Conservation (phyloP, 2,888 invertebrate genomes). For the Dioctria linearis region DNA sequence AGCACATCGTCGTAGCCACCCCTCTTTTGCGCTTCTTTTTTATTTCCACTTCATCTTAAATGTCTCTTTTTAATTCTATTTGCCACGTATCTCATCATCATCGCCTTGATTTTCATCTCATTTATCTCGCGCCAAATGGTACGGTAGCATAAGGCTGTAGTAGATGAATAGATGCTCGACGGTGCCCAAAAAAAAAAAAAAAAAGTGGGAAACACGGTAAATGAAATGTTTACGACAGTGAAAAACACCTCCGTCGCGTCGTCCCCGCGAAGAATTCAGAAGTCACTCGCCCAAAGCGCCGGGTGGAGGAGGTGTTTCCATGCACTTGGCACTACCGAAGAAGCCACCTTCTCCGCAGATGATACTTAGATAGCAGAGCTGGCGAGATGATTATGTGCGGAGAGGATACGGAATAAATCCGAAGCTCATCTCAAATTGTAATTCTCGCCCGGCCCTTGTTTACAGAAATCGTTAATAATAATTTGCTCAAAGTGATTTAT, state of each 20-base stretch:
- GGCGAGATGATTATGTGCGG: conserved; percentile 46
- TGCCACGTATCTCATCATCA: conserved; percentile 62
- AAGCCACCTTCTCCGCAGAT: conserved; percentile 29
- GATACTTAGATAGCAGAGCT: conserved; percentile 21
- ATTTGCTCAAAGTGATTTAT: conserved; percentile 52
- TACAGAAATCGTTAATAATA: conserved; percentile 53
- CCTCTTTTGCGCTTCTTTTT: conserved; percentile 22
- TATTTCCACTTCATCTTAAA: conserved; percentile 54
- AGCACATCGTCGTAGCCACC: conserved; percentile 55
- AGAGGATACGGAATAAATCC: conserved; percentile 44
- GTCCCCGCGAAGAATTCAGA: conserved; percentile 32
- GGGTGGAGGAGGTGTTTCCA: neutral
- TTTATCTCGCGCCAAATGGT: conserved; percentile 51
- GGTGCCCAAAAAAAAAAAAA: conserved; percentile 34
- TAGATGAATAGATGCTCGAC: conserved; percentile 37
- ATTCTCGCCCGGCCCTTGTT: conserved; percentile 44
- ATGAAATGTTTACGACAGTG: conserved; percentile 52
- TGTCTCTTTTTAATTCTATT: conserved; percentile 62
- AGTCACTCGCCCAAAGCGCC: conserved; percentile 2
- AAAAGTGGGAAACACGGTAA: conserved; percentile 49
- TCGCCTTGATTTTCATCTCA: conserved; percentile 62
- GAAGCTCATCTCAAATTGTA: conserved; percentile 51
- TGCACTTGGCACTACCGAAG: conserved; percentile 25
- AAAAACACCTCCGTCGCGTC: conserved; percentile 45
- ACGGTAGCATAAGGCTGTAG: conserved; percentile 24